Conservation (phyloP, 2,797 vertebrate genomes). For the Anabas testudineus region DNA sequence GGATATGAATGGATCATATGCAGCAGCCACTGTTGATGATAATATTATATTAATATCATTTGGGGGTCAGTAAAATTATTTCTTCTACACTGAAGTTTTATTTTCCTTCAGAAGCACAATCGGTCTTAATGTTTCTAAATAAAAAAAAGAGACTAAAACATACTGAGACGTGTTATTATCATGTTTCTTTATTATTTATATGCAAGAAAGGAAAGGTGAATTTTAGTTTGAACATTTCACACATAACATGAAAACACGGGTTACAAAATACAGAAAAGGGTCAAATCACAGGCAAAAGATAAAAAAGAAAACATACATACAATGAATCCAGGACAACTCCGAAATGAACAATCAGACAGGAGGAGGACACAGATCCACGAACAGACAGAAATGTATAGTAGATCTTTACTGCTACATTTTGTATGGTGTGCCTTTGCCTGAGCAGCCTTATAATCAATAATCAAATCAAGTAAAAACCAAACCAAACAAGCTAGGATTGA, state of each 20-base stretch:
- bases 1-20: not conserved
- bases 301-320: not conserved
- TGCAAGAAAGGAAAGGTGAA: not conserved
- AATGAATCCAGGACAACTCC: too few relatives aligned
- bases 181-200: conserved; percentile 2
- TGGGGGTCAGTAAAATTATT: too few relatives aligned
- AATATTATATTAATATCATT: too few relatives aligned
- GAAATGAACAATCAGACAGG: too few relatives aligned
- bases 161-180: not conserved
- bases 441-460: too few relatives aligned
- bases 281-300: not conserved
- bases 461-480: too few relatives aligned
- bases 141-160: not conserved
- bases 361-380: too few relatives aligned
- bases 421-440: too few relatives aligned
- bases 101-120: not conserved
- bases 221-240: not conserved
- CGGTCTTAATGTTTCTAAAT: not conserved
- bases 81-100: not conserved
- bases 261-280: not conserved
- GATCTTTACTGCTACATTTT: too few relatives aligned
- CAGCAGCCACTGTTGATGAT: not conserved
- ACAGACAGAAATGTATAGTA: not conserved
- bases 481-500: too few relatives aligned
- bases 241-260: not conserved